phyloP scores from a whole-genome alignment of 2,888 invertebrate species.

The Marasmarcha lunaedactyla region DNA sequence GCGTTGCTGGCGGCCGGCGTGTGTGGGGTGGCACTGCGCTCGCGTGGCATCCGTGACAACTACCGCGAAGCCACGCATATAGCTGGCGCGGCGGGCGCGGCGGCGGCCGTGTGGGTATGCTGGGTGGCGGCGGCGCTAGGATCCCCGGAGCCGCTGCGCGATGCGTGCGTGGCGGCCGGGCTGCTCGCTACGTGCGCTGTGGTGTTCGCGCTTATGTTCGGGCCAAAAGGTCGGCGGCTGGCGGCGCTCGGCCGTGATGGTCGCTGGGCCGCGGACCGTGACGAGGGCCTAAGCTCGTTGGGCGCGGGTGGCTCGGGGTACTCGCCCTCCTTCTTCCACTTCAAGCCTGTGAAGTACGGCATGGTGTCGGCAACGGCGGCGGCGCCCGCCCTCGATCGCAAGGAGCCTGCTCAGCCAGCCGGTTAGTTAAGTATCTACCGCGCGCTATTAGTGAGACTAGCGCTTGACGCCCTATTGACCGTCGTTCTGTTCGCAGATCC shows the following conservation, averaged over 20 bases:
- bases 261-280: constrained; percentile 83
- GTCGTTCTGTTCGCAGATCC: constrained; percentile 60
- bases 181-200: constrained; percentile 86
- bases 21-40: constrained; percentile 85
- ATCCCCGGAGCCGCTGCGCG: constrained; percentile 81
- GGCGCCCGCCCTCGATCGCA: constrained; percentile 61
- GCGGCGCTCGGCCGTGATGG: constrained; percentile 94
- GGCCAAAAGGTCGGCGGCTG: constrained; percentile 91
- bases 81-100: constrained; percentile 87
- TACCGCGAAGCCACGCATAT: constrained; percentile 94
- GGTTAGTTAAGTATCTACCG: constrained; percentile 69
- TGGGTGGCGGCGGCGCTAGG: constrained; percentile 88
- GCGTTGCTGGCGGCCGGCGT: constrained; percentile 88
- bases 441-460: constrained; percentile 60
- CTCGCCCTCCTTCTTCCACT: constrained; percentile 93
- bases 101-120: constrained; percentile 87
- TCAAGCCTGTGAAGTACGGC: constrained; percentile 87
- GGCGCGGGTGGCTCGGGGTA: constrained; percentile 84
- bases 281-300: constrained; percentile 85
- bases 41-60: constrained; percentile 91
- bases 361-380: constrained; percentile 70
- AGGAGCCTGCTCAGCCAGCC: constrained; percentile 68
- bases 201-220: constrained; percentile 93
- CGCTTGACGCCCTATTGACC: constrained; percentile 49
- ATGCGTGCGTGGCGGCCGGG: constrained; percentile 92